Evolutionary conservation across 1,140 invertebrate species (phyloP).

Genomic region (Cepaea nemoralis): DNA sequence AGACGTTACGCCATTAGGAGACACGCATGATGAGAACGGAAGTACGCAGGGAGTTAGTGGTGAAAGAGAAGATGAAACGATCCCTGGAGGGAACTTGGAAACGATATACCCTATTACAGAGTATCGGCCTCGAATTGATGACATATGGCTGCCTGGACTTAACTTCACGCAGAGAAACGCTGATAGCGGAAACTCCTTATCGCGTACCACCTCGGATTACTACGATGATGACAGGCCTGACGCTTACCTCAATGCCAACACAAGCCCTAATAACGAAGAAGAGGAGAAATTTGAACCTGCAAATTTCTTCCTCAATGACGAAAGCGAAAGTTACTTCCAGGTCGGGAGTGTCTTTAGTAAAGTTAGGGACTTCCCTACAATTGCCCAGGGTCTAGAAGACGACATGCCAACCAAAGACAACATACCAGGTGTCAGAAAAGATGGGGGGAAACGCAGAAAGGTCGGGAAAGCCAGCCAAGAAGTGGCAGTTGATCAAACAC

Average conservation of each 20-base stretch:
- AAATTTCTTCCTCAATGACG: background rate
- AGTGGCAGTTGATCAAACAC: background rate
- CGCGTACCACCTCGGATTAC: too few species aligned
- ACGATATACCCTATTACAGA: background rate
- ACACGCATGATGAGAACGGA: background rate
- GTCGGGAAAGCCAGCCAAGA: background rate
- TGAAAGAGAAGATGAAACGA: background rate
- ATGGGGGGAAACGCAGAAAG: constrained; percentile 5
- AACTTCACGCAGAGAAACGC: too few species aligned
- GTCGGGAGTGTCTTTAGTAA: background rate
- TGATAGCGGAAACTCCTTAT: too few species aligned
- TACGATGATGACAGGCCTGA: background rate
- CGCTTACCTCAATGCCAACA: background rate
- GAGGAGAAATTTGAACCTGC: background rate
- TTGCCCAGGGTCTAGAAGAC: background rate
- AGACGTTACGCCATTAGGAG: background rate
- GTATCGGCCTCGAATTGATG: background rate
- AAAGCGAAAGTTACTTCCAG: background rate
- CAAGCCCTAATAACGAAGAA: background rate
- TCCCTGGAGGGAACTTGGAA: background rate
- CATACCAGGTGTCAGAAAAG: constrained; percentile 5
- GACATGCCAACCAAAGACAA: background rate
- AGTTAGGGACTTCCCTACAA: background rate
- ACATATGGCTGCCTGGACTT: too few species aligned
- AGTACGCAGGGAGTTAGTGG: background rate